phyloP scores from a whole-genome alignment of 2,888 invertebrate genomes.

The Tenthredo distinguenda region DNA sequence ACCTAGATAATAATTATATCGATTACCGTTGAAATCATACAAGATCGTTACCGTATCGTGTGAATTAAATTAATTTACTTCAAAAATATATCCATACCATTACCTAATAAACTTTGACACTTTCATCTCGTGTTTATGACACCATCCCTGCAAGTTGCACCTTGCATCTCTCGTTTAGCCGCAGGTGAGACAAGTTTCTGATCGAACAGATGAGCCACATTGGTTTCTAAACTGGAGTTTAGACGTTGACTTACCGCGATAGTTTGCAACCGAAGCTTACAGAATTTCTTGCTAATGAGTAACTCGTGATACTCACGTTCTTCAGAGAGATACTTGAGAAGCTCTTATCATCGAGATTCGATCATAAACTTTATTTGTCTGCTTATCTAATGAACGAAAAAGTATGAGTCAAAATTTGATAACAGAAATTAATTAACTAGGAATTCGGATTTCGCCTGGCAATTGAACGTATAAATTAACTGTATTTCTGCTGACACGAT shows the following conservation, averaged over 20 bases:
- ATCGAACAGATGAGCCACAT: slow-evolving; percentile 18
- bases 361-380: neutral
- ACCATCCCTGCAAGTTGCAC: neutral
- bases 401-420: neutral
- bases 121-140: slow-evolving; percentile 8
- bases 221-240: neutral
- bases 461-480: neutral
- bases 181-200: slow-evolving; percentile 14
- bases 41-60: neutral
- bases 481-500: neutral
- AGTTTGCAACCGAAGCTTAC: slow-evolving; percentile 11
- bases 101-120: slow-evolving; percentile 19
- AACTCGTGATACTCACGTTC: neutral
- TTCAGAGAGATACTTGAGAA: neutral
- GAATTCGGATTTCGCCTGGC: neutral
- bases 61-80: neutral
- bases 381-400: neutral
- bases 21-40: neutral
- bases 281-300: slow-evolving; percentile 9
- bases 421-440: neutral
- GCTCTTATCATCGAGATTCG: neutral
- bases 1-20: too few species aligned
- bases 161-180: neutral
- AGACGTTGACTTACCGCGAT: slow-evolving; percentile 35
- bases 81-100: neutral